These are phyloP conservation scores for Cyphomyrus discorhynchus DNA, from an alignment of 2,113 vertebrate genomes.

Conservation along the genomic window DNA sequence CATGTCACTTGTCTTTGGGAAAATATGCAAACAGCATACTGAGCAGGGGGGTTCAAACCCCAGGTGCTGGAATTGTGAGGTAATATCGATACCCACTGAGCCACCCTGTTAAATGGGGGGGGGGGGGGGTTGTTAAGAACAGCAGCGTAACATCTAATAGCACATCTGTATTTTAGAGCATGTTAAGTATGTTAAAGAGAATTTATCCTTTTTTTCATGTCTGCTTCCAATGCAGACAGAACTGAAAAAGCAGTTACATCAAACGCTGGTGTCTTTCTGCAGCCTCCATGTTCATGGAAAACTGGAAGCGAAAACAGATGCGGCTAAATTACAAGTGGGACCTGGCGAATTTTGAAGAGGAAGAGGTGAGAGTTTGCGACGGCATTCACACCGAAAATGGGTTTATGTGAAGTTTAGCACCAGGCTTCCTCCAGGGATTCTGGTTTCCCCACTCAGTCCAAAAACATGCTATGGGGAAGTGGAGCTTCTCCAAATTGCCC, in stretches of 20 bases:
- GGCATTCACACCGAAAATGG: not conserved
- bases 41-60: too few relatives aligned
- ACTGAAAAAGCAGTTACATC: not conserved
- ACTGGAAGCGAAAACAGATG: constrained; percentile 98
- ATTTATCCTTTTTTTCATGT: too few relatives aligned
- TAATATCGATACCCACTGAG: too few relatives aligned
- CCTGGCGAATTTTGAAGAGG: constrained; percentile 87
- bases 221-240: not conserved
- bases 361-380: constrained; percentile 68
- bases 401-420: not conserved
- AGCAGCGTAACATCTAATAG: too few relatives aligned
- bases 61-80: too few relatives aligned
- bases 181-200: too few relatives aligned
- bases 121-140: too few relatives aligned
- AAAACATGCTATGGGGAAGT: not conserved
- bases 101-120: too few relatives aligned
- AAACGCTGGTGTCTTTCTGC: constrained; percentile 9
- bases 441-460: not conserved
- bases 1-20: too few relatives aligned
- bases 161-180: too few relatives aligned
- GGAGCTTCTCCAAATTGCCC: not conserved
- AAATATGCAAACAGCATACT: too few relatives aligned
- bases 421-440: not conserved
- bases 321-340: constrained; percentile 93
- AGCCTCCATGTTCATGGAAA: constrained; percentile 97